Conservation (phyloP, 2,113 vertebrate genomes). For the Centropus bengalensis region DNA sequence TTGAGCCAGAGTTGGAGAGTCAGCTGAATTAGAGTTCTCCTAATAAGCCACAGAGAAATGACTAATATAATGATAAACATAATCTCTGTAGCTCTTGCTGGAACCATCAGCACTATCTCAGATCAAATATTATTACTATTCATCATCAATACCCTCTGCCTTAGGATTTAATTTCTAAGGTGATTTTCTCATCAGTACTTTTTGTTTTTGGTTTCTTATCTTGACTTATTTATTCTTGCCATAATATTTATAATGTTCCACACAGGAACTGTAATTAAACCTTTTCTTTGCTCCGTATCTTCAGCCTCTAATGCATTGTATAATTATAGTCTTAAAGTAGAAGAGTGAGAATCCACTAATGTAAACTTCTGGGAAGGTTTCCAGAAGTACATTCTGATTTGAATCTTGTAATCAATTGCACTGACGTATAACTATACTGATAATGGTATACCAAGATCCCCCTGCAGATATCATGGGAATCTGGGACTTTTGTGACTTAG, state of each 20-base stretch:
- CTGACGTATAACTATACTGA: neutral
- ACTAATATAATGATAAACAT: neutral
- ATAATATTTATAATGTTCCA: conserved; percentile 6
- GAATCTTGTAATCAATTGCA: conserved; percentile 4
- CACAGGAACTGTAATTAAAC: conserved; percentile 29
- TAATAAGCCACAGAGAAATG: conserved; percentile 10
- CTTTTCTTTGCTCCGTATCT: conserved; percentile 6
- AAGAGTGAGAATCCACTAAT: neutral
- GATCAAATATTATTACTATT: conserved; percentile 15
- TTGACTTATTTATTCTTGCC: conserved; percentile 33
- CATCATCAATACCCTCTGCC: conserved; percentile 25
- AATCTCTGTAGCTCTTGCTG: conserved; percentile 16
- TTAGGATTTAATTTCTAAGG: conserved; percentile 32
- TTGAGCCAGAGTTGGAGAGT: neutral
- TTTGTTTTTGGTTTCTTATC: neutral
- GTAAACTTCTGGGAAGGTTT: conserved; percentile 18
- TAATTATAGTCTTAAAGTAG: neutral
- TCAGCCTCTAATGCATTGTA: neutral
- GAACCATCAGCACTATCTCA: conserved; percentile 25
- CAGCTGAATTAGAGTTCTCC: neutral
- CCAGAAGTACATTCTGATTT: conserved; percentile 23
- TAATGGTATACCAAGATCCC: neutral
- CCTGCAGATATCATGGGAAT: neutral
- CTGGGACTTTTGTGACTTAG: neutral
- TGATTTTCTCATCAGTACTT: neutral